phyloP scores from a whole-genome alignment of 2,888 invertebrate species.

The Heterodera filipjevi region DNA sequence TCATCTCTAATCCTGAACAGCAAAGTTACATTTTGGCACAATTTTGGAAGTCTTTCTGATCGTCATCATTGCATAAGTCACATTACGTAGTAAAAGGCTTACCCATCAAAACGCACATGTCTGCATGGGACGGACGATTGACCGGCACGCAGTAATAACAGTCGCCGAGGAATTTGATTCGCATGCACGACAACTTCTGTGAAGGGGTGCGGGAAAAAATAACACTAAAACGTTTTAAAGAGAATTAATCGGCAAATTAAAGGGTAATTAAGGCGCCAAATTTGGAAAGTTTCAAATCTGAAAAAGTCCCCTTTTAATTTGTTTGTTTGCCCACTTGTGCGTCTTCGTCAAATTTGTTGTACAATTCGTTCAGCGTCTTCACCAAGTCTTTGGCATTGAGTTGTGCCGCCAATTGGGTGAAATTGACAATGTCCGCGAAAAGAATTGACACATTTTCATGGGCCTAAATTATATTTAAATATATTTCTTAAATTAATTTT shows the following conservation, averaged over 20 bases:
- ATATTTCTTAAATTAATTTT: slow-evolving; percentile 22
- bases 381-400: slow-evolving; percentile 90
- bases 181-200: slow-evolving; percentile 90
- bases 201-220: background rate
- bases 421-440: slow-evolving; percentile 97
- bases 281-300: no score
- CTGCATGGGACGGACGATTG: slow-evolving; percentile 88
- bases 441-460: slow-evolving; percentile 72
- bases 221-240: no score
- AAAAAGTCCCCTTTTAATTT: slow-evolving; percentile 18
- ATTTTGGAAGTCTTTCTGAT: background rate
- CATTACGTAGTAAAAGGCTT: no score
- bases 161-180: slow-evolving; percentile 92
- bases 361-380: slow-evolving; percentile 91
- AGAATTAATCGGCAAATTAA: no score
- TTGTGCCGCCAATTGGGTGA: slow-evolving; percentile 91
- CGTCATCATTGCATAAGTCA: no score
- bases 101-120: slow-evolving; percentile 88
- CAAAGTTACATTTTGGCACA: no score
- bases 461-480: slow-evolving; percentile 3
- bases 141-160: slow-evolving; percentile 95
- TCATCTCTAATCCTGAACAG: slow-evolving; percentile 81
- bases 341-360: slow-evolving; percentile 93
- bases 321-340: slow-evolving; percentile 78
- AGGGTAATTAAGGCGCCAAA: no score